Percentiles rank a stretch among this genome's conserved stretches.
Evolutionary conservation across 2,797 vertebrate species (phyloP).

Genomic region (Ptychobarbus kaznakovi): DNA sequence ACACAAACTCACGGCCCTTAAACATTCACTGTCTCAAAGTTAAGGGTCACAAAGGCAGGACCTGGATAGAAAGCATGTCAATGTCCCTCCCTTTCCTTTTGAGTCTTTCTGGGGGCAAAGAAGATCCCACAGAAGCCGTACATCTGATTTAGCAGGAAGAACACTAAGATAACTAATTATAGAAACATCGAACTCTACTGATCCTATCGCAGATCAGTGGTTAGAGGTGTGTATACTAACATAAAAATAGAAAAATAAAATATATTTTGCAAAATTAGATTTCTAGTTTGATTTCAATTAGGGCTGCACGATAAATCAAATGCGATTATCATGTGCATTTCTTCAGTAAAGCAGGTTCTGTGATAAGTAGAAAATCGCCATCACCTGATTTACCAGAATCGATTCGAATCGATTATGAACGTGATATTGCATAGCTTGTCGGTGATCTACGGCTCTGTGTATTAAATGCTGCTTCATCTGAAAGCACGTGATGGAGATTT

Average conservation of each 20-base stretch:
- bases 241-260: neutral
- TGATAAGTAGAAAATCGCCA: too few species aligned
- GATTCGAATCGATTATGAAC: too few species aligned
- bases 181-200: neutral
- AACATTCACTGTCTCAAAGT: slow-evolving; percentile 22
- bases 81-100: neutral
- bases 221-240: neutral
- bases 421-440: too few species aligned
- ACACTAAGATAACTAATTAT: neutral
- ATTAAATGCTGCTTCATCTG: too few species aligned
- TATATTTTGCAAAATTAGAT: neutral
- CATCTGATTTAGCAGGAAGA: neutral
- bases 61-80: neutral
- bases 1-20: slow-evolving; percentile 22
- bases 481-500: too few species aligned
- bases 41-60: slow-evolving; percentile 4
- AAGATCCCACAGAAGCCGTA: neutral
- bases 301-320: too few species aligned
- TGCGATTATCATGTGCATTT: too few species aligned
- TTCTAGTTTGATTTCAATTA: neutral
- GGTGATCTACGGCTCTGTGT: too few species aligned
- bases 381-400: too few species aligned
- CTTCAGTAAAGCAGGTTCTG: too few species aligned
- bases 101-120: neutral
- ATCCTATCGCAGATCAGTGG: neutral